Conservation (phyloP, 1,140 invertebrate genomes). For the Muscidifurax raptorellus region DNA sequence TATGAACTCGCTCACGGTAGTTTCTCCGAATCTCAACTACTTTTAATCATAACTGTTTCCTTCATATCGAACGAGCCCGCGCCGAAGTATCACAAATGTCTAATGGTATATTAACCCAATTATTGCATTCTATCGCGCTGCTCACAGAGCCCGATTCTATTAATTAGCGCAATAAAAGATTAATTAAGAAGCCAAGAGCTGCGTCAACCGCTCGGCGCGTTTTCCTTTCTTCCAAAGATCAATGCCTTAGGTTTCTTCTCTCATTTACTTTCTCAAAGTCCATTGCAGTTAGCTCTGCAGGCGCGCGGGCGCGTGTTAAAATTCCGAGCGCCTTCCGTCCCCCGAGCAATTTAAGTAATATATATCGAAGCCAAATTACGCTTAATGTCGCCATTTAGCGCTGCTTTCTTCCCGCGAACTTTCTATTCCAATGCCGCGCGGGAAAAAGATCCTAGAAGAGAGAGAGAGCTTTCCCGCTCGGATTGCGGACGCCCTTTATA, state of each 20-base stretch:
- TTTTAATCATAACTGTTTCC: too few species aligned
- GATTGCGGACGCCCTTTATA: constrained; percentile 8
- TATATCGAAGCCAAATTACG: constrained; percentile 48
- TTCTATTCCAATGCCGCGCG: constrained; percentile 15
- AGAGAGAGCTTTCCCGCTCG: neutral
- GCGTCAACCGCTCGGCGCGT: neutral
- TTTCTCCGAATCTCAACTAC: too few species aligned
- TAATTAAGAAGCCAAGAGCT: constrained; percentile 10
- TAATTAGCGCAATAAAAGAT: constrained; percentile 25
- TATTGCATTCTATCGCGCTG: neutral
- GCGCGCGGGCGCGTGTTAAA: constrained; percentile 34
- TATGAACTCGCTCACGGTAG: too few species aligned
- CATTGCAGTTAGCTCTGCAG: neutral
- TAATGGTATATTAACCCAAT: neutral
- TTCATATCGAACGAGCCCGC: too few species aligned
- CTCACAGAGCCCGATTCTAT: neutral
- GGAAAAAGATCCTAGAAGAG: neutral
- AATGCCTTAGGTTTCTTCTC: constrained; percentile 32
- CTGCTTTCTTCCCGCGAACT: constrained; percentile 52
- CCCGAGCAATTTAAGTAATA: constrained; percentile 31
- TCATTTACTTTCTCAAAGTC: constrained; percentile 36
- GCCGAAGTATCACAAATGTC: too few species aligned
- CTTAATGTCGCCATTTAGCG: constrained; percentile 34
- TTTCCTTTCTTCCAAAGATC: constrained; percentile 25
- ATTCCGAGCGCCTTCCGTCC: constrained; percentile 25